These are phyloP conservation scores for Pentamera pediparva DNA, from an alignment of 53 echinoderm and acorn worm species.

Conservation along the genomic window DNA sequence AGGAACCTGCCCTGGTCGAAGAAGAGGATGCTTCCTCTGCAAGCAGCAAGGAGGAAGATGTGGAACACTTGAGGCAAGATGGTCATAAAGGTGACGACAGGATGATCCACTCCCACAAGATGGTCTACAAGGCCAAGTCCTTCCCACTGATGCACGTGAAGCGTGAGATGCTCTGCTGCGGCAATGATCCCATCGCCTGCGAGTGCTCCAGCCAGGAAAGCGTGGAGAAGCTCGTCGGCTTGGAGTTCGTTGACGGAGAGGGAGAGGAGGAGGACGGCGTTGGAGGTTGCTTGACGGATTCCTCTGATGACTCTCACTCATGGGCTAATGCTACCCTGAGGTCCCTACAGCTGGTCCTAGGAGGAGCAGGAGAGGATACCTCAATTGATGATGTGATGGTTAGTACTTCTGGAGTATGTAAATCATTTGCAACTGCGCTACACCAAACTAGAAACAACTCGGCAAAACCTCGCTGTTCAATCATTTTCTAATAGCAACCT, in stretches of 20 bases:
- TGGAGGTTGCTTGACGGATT: too few relatives aligned
- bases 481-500: too few relatives aligned
- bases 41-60: neutral
- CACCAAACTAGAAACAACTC: too few relatives aligned
- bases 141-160: neutral
- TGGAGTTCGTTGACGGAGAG: neutral
- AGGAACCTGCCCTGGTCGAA: neutral
- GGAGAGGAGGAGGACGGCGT: neutral
- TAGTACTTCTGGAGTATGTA: too few relatives aligned
- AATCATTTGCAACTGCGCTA: too few relatives aligned
- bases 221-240: constrained; percentile 1
- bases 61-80: neutral
- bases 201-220: neutral
- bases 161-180: neutral
- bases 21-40: neutral
- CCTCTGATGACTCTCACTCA: neutral
- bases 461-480: too few relatives aligned
- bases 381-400: too few relatives aligned
- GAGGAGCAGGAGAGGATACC: too few relatives aligned
- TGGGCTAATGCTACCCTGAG: constrained; percentile 19
- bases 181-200: constrained; percentile 1
- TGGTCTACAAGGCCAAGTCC: neutral
- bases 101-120: too few relatives aligned
- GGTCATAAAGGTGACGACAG: neutral
- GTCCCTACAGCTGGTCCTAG: constrained; percentile 13